A percentile compares a stretch with the other conserved stretches of the same genome.
Evolutionary conservation across 1,140 invertebrate genomes (phyloP).

Genomic region (Scylla paramamosain): DNA sequence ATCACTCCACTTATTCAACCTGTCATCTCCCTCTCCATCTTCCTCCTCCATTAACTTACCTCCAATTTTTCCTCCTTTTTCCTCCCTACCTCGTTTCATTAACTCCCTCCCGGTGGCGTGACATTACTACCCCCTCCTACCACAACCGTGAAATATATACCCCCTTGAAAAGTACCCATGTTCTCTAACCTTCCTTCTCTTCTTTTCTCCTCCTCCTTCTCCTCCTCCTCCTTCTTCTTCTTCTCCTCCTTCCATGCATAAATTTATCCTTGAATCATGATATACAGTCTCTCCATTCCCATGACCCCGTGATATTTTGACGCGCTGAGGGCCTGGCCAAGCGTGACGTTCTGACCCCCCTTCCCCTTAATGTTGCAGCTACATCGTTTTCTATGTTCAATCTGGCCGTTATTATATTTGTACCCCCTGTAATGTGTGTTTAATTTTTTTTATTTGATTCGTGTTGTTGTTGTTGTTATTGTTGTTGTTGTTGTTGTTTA

Average conservation of each 20-base stretch:
- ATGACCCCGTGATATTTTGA: background rate
- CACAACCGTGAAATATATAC: background rate
- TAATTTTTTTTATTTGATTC: background rate
- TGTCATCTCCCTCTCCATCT: background rate
- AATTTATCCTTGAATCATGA: background rate
- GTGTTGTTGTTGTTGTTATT: too few relatives aligned
- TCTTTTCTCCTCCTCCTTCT: background rate
- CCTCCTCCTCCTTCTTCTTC: background rate
- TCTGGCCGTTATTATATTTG: too few relatives aligned
- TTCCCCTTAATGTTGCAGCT: too few relatives aligned
- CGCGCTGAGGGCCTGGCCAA: background rate
- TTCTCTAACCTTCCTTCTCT: too few relatives aligned
- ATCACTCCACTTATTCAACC: background rate
- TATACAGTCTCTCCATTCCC: background rate
- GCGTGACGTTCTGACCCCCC: background rate
- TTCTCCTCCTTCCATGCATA: background rate
- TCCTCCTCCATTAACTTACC: background rate
- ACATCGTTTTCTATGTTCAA: too few relatives aligned
- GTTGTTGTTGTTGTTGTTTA: background rate
- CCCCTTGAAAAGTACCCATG: background rate
- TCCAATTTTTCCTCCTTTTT: background rate
- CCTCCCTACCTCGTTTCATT: background rate
- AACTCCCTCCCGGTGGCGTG: background rate
- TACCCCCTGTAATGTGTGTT: background rate
- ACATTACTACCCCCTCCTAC: background rate